phyloP scores from a whole-genome alignment of 2,797 vertebrate species.

The Phoebastria nigripes region DNA sequence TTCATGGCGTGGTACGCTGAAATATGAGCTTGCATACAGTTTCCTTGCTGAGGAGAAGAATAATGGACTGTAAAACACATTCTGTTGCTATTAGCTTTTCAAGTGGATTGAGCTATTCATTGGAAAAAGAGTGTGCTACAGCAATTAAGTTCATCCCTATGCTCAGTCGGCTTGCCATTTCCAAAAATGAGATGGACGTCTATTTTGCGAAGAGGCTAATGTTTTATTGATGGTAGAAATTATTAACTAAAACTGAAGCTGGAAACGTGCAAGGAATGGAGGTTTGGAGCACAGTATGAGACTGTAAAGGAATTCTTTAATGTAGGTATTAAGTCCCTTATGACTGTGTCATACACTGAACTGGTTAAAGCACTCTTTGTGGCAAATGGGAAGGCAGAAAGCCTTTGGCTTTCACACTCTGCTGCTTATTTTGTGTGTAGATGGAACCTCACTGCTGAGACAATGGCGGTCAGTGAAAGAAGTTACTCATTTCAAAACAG shows the following conservation, averaged over 20 bases:
- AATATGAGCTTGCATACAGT: slow-evolving; percentile 43
- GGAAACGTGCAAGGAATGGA: background rate
- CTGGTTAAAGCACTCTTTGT: background rate
- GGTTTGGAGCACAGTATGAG: background rate
- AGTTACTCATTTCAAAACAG: background rate
- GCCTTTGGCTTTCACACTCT: background rate
- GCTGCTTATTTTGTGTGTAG: background rate
- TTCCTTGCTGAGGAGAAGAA: slow-evolving; percentile 61
- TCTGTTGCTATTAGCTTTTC: slow-evolving; percentile 61
- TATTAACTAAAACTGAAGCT: slow-evolving; percentile 24
- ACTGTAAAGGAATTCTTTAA: background rate
- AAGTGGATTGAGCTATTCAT: slow-evolving; percentile 59
- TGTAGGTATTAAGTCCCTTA: background rate
- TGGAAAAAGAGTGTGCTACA: slow-evolving; percentile 30
- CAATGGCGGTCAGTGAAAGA: background rate
- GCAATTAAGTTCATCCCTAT: slow-evolving; percentile 52
- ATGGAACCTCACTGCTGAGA: background rate
- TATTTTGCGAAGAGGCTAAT: slow-evolving; percentile 7
- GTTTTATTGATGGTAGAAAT: slow-evolving; percentile 35
- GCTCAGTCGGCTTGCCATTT: slow-evolving; percentile 38
- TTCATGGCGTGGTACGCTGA: slow-evolving; percentile 45
- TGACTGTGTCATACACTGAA: background rate
- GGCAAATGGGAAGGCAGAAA: background rate
- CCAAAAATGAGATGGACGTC: slow-evolving; percentile 26
- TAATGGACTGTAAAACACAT: slow-evolving; percentile 57